These are phyloP conservation scores for Glossophaga mutica DNA, from an alignment of 2,797 vertebrate genomes.

Conservation along the genomic window DNA sequence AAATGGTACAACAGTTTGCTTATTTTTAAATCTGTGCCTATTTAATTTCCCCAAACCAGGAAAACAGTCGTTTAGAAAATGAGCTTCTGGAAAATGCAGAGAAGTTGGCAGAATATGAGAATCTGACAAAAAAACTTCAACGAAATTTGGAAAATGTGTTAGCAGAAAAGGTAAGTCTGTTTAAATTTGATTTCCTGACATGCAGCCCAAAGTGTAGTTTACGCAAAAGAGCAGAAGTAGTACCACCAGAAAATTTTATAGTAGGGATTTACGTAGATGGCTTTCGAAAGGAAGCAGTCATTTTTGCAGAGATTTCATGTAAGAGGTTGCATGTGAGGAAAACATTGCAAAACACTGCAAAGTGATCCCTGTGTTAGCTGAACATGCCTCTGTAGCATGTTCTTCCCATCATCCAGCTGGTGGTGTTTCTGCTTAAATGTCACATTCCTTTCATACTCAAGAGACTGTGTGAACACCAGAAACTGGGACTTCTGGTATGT, in stretches of 20 bases:
- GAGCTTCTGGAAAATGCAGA: constrained; percentile 91
- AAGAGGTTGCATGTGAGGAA: not conserved
- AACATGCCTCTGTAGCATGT: not conserved
- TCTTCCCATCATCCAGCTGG: not conserved
- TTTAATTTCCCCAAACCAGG: constrained; percentile 81
- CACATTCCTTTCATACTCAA: constrained; percentile 31
- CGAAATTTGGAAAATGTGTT: constrained; percentile 89
- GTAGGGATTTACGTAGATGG: not conserved
- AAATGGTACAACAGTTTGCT: not conserved
- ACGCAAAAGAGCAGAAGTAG: not conserved
- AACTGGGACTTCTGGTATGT: not conserved
- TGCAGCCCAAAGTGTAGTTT: not conserved
- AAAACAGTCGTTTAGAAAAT: constrained; percentile 91
- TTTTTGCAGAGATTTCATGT: not conserved
- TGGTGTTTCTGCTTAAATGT: not conserved
- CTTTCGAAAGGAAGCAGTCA: not conserved
- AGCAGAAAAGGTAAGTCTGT: constrained; percentile 89
- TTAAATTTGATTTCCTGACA: not conserved
- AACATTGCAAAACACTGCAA: not conserved
- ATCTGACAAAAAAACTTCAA: constrained; percentile 89
- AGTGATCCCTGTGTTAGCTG: not conserved
- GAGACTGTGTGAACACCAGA: not conserved
- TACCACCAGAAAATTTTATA: not conserved
- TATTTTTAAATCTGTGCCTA: not conserved
- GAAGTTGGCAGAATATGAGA: constrained; percentile 87